phyloP scores from a whole-genome alignment of 2,888 invertebrate genomes.

The Napeogenes sylphis region DNA sequence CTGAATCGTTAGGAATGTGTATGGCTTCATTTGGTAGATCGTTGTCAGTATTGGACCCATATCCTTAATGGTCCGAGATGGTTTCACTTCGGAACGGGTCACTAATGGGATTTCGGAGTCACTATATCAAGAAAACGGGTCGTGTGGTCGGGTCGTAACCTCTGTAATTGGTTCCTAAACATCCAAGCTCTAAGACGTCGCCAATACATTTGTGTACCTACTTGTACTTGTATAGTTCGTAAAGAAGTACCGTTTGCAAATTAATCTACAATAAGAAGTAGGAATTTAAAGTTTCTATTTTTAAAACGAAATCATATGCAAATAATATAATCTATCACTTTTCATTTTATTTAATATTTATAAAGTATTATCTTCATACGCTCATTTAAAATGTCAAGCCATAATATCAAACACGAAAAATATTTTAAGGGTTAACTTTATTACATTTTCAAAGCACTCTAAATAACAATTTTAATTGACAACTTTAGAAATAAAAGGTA shows the following conservation, averaged over 20 bases:
- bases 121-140: slow-evolving; percentile 62
- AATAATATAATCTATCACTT: background rate
- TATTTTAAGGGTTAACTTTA: too few species aligned
- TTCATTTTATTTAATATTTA: too few species aligned
- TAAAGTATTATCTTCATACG: too few species aligned
- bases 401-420: too few species aligned
- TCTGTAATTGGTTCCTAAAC: slow-evolving; percentile 60
- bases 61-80: slow-evolving; percentile 58
- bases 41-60: slow-evolving; percentile 47
- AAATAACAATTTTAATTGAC: too few species aligned
- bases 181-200: slow-evolving; percentile 32
- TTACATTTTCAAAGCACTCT: too few species aligned
- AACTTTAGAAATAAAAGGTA: too few species aligned
- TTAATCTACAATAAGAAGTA: too few species aligned
- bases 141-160: slow-evolving; percentile 44
- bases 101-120: slow-evolving; percentile 67
- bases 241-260: too few species aligned
- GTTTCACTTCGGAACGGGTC: slow-evolving; percentile 61
- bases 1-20: slow-evolving; percentile 16
- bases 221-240: too few species aligned
- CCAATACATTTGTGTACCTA: slow-evolving; percentile 7
- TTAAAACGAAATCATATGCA: background rate
- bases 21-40: slow-evolving; percentile 30
- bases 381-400: too few species aligned
- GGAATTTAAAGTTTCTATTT: too few species aligned